A percentile compares a stretch with the other conserved stretches of the same genome.
phyloP scores from a whole-genome alignment of 2,113 vertebrate species.

The Macaca mulatta region DNA sequence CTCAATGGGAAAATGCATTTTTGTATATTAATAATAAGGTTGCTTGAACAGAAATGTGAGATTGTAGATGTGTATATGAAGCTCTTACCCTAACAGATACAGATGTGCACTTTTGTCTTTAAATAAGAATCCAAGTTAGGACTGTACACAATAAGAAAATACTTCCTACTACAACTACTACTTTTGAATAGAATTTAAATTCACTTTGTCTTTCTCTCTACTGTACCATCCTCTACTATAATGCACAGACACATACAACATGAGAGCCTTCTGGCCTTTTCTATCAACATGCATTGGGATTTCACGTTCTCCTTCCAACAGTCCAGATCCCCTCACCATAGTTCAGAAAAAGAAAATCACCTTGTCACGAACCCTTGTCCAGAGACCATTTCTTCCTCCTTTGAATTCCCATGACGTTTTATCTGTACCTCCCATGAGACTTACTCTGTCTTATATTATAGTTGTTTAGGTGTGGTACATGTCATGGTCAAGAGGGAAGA shows the following conservation, averaged over 20 bases:
- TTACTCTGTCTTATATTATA: neutral
- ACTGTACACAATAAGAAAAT: neutral
- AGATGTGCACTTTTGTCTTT: neutral
- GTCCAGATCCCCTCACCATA: neutral
- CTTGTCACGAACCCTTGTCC: neutral
- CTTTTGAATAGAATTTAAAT: conserved; percentile 7
- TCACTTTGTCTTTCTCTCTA: neutral
- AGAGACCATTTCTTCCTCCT: neutral
- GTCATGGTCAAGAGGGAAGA: neutral
- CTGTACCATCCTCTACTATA: neutral
- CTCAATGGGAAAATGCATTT: neutral
- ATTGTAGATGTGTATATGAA: neutral
- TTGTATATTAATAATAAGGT: conserved; percentile 3
- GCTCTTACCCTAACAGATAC: neutral
- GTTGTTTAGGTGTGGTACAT: conserved; percentile 9
- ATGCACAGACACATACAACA: neutral
- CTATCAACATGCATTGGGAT: neutral
- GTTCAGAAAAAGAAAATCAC: neutral
- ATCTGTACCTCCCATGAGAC: neutral
- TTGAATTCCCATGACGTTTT: neutral
- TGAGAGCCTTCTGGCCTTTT: neutral
- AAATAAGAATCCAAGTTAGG: neutral
- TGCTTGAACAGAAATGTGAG: conserved; percentile 24
- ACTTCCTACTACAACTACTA: neutral
- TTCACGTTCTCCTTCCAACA: neutral